phyloP scores from a whole-genome alignment of 2,113 vertebrate species.

The Spilogale gracilis region DNA sequence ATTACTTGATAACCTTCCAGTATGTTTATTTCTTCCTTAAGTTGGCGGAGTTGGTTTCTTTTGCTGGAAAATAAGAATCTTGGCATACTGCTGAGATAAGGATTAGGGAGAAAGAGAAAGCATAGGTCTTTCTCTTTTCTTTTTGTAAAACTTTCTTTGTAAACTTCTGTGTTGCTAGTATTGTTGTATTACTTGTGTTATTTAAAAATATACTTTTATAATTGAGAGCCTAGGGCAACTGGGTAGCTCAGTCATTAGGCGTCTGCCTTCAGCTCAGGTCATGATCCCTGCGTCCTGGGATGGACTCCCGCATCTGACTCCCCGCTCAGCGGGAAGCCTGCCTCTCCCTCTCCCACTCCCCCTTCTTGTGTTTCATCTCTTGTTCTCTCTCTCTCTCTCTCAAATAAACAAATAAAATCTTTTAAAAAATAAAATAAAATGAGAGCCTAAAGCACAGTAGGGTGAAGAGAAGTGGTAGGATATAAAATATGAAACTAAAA shows the following conservation, averaged over 20 bases:
- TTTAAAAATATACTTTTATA: conserved; percentile 23
- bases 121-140: background rate
- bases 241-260: too few species aligned
- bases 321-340: too few species aligned
- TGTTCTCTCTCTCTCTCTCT: too few species aligned
- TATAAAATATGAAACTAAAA: conserved; percentile 30
- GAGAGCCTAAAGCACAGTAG: background rate
- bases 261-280: too few species aligned
- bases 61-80: conserved; percentile 21
- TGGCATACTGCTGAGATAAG: background rate
- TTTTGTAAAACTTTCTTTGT: conserved; percentile 20
- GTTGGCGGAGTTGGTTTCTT: conserved; percentile 16
- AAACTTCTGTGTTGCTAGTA: conserved; percentile 8
- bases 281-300: too few species aligned
- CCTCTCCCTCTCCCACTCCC: too few species aligned
- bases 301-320: too few species aligned
- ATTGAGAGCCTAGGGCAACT: background rate
- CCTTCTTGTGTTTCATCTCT: too few species aligned
- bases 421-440: too few species aligned
- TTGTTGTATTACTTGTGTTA: background rate
- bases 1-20: background rate
- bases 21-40: conserved; percentile 1
- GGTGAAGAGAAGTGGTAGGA: conserved; percentile 36
- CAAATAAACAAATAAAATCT: too few species aligned
- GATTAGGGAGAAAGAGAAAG: background rate